phyloP scores from a whole-genome alignment of 2,888 invertebrate genomes.

The Chrysolina haemoptera region DNA sequence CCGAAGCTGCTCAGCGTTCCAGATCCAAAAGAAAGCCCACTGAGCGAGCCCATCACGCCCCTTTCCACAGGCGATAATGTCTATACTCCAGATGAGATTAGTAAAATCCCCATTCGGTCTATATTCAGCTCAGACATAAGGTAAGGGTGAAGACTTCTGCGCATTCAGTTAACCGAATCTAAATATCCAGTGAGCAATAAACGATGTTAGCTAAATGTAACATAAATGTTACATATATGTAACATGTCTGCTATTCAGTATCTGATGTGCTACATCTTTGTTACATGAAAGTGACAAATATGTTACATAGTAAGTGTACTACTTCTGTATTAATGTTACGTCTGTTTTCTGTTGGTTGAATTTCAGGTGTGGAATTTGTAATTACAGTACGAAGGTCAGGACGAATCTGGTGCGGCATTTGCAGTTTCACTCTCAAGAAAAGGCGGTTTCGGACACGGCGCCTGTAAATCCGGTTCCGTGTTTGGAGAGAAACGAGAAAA shows the following conservation, averaged over 20 bases:
- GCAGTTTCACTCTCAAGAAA: slow-evolving; percentile 76
- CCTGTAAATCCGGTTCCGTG: slow-evolving; percentile 89
- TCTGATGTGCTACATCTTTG: neutral
- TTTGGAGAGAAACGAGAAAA: slow-evolving; percentile 82
- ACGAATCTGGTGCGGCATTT: slow-evolving; percentile 82
- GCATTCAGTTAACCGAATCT: neutral
- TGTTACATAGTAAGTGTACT: neutral
- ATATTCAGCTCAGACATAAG: slow-evolving; percentile 73
- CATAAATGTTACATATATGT: neutral
- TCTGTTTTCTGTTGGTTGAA: neutral
- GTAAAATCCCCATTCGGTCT: slow-evolving; percentile 76
- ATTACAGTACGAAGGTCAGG: slow-evolving; percentile 77
- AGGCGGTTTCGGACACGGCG: slow-evolving; percentile 76
- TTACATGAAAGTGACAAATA: neutral
- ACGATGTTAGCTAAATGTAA: too few species aligned
- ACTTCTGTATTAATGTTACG: neutral
- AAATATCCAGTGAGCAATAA: too few species aligned
- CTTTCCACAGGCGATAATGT: slow-evolving; percentile 32
- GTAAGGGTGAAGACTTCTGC: slow-evolving; percentile 9
- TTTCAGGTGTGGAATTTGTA: slow-evolving; percentile 72
- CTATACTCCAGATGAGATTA: slow-evolving; percentile 76
- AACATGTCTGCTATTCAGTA: too few species aligned
- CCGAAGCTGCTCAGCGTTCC: slow-evolving; percentile 58
- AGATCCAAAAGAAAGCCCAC: slow-evolving; percentile 36
- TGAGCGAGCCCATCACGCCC: slow-evolving; percentile 31